Base-by-base conservation (phyloP, 2,888 invertebrate species). In the Ametastegia equiseti region DNA sequence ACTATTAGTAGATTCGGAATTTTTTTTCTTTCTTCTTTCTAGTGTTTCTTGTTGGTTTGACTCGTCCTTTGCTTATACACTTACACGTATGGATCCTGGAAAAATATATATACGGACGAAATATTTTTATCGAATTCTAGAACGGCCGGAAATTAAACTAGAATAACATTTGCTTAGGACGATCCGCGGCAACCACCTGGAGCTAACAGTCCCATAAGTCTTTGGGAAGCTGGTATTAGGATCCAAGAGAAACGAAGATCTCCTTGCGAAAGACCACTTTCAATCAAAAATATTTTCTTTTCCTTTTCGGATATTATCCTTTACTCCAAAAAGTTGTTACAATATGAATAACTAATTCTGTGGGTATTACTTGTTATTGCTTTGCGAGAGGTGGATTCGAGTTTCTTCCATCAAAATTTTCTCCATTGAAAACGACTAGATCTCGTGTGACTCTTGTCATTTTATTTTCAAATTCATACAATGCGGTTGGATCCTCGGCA, bases 151-250 rank as follows among this genome's bases (percentile, higher is more conserved):
- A 67, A 67, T 67, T 67, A 39, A 36, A n/a, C 39, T 36, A 19
- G 39, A 39, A 67, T 13, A 67, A 67, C 39, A 67, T 67, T 67
- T 67, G 67, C 39, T 67, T 67, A 23, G 67, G 67, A 67, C 39
- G 9, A 67, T 39, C 39, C 36, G 19, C n/a, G 33, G 4, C 23
- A 11, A 30, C 15, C 60, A 67, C 36, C 11, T 65, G 23, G 3
- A 36, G 36, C 19, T 13, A 19, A 67, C 39, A 67, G 19, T 67
- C 36, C 19, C n/a, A 36, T 7, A 67, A 42, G 67, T 67, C 42
- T 67, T 67, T 60, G 60, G 67, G 39, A 23, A 19, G 39, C n/a
- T n/a, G n/a, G 39, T 42, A 67, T 67, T 67, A 67, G 67, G 39
- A 36, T 27, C 19, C 13, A 7, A 7, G 19, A n/a, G 67, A 39